phyloP scores from a whole-genome alignment of 2,113 vertebrate species.

The Gobio gobio region DNA sequence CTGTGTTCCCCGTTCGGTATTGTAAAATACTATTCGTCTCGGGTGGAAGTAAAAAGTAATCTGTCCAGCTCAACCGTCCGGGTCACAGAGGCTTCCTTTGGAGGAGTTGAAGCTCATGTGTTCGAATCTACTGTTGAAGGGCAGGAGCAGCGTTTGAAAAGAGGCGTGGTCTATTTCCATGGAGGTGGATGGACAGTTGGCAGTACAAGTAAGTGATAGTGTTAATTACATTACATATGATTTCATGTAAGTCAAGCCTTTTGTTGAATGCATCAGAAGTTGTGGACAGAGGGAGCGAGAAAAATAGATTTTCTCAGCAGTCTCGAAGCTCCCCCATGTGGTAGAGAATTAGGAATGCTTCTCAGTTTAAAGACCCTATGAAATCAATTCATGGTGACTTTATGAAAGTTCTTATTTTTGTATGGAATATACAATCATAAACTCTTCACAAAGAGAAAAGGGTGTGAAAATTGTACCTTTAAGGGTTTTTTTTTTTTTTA shows the following conservation, averaged over 20 bases:
- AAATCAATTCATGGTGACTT: too few species aligned
- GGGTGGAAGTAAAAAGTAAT: slow-evolving; percentile 78
- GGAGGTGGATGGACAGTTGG: slow-evolving; percentile 93
- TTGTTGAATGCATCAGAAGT: neutral
- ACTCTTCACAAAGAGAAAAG: too few species aligned
- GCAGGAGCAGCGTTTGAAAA: slow-evolving; percentile 70
- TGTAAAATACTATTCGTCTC: slow-evolving; percentile 80
- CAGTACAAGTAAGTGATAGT: slow-evolving; percentile 83
- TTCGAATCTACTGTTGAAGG: slow-evolving; percentile 76
- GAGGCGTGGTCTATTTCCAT: slow-evolving; percentile 88
- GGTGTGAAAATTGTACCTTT: too few species aligned
- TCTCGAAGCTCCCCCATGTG: neutral
- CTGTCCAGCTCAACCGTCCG: slow-evolving; percentile 75
- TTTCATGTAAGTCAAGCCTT: neutral
- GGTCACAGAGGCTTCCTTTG: slow-evolving; percentile 83
- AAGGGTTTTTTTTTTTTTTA: too few species aligned
- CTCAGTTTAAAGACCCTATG: too few species aligned
- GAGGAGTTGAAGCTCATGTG: slow-evolving; percentile 84
- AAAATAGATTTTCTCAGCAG: neutral
- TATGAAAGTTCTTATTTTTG: too few species aligned
- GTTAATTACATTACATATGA: neutral
- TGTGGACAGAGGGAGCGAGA: neutral
- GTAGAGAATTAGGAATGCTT: neutral
- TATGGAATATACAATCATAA: too few species aligned
- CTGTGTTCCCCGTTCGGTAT: slow-evolving; percentile 82